phyloP scores from a whole-genome alignment of 2,797 vertebrate genomes.

The Gallinago stenura region DNA sequence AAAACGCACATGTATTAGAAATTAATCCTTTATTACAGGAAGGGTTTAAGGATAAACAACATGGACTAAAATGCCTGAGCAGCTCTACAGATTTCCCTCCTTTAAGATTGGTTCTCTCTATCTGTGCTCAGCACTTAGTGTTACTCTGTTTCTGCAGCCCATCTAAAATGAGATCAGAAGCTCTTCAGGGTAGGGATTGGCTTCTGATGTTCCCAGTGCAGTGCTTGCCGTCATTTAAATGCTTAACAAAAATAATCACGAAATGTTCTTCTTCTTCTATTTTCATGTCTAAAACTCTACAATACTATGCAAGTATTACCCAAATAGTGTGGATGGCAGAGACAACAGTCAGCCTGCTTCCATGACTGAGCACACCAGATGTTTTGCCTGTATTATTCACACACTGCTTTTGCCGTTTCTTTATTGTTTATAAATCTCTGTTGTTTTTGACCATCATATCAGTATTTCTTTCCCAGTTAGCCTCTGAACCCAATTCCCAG shows the following conservation, averaged over 20 bases:
- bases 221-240: neutral
- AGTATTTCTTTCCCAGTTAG: slow-evolving; percentile 51
- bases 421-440: slow-evolving; percentile 14
- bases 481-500: slow-evolving; percentile 18
- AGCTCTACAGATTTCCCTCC: neutral
- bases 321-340: neutral
- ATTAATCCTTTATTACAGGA: neutral
- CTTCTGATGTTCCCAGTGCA: neutral
- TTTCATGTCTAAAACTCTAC: neutral
- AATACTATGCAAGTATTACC: neutral
- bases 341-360: neutral
- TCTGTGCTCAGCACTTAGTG: neutral
- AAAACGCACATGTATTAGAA: neutral
- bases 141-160: slow-evolving; percentile 23
- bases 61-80: neutral
- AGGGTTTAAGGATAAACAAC: neutral
- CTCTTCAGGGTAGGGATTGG: slow-evolving; percentile 10
- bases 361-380: slow-evolving; percentile 42
- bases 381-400: neutral
- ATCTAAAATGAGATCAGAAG: slow-evolving; percentile 37
- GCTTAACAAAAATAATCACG: slow-evolving; percentile 4
- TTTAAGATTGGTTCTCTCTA: neutral
- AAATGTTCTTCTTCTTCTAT: neutral
- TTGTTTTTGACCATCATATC: neutral
- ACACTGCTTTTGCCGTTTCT: neutral